A percentile compares a stretch with the other conserved stretches of the same genome.
Conservation (phyloP, 92 coral and sea anemone genomes). For the Palythoa heliodiscus region DNA sequence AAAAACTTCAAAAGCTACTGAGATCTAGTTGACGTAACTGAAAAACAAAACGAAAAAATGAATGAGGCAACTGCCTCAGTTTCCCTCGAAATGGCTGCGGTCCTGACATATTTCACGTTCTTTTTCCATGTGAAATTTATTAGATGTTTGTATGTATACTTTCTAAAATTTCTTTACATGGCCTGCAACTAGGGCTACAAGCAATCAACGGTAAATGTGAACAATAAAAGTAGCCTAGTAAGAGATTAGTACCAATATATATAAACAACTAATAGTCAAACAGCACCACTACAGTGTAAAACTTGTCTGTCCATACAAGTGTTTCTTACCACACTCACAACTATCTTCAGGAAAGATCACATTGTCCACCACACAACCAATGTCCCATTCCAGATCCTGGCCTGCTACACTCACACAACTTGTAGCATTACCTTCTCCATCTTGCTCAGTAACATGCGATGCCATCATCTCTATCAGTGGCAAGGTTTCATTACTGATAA, state of each 20-base stretch:
- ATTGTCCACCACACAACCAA: constrained; percentile 66
- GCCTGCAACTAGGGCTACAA: not conserved
- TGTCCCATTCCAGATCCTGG: constrained; percentile 94
- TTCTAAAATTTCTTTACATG: too few species aligned
- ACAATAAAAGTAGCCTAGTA: not conserved
- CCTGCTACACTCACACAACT: constrained; percentile 33
- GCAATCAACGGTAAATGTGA: not conserved
- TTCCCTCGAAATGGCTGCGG: too few species aligned
- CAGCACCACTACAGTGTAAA: not conserved
- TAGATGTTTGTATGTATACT: too few species aligned
- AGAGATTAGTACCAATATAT: not conserved
- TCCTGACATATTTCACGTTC: too few species aligned
- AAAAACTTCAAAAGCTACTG: too few species aligned
- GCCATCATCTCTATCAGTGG: constrained; percentile 12
- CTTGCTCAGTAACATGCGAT: not conserved
- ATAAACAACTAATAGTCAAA: not conserved
- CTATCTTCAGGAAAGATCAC: constrained; percentile 24
- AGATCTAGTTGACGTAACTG: too few species aligned
- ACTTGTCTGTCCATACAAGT: not conserved
- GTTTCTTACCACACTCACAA: constrained; percentile 39
- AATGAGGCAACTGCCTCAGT: too few species aligned
- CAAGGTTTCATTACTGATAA: constrained; percentile 1
- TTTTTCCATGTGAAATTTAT: too few species aligned
- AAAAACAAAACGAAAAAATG: too few species aligned
- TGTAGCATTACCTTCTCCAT: constrained; percentile 20